Percentiles rank a stretch among this genome's conserved stretches.
Evolutionary conservation across 1,140 invertebrate species (phyloP).

Genomic region (Orius laevigatus): DNA sequence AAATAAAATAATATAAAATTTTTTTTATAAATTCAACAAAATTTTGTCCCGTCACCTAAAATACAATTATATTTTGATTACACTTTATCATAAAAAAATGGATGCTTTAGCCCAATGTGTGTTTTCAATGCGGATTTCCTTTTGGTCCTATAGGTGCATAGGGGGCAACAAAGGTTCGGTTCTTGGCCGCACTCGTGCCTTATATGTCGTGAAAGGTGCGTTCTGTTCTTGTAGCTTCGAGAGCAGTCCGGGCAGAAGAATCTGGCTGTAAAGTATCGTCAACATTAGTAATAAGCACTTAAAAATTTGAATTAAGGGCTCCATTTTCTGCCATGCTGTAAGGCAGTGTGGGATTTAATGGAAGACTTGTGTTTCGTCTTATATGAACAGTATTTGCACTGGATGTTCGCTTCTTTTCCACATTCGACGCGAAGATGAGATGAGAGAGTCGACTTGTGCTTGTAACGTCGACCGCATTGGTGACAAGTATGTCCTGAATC

Average conservation of each 20-base stretch:
- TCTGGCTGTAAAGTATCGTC: constrained; percentile 1
- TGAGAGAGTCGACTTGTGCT: constrained; percentile 31
- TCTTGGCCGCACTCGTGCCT: constrained; percentile 27
- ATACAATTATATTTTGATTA: too few relatives aligned
- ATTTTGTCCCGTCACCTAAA: too few relatives aligned
- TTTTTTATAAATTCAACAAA: too few relatives aligned
- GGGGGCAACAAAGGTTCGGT: constrained; percentile 42
- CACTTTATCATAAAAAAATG: too few relatives aligned
- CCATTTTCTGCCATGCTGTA: constrained; percentile 4
- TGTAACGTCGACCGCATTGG: constrained; percentile 32
- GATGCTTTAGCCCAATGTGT: constrained; percentile 23
- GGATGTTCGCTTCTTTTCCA: constrained; percentile 34
- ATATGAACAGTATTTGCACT: constrained; percentile 33
- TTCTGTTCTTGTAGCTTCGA: neutral
- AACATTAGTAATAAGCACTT: too few relatives aligned
- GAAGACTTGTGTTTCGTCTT: constrained; percentile 33
- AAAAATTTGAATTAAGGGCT: too few relatives aligned
- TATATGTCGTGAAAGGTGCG: constrained; percentile 12
- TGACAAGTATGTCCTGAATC: constrained; percentile 16
- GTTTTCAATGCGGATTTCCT: constrained; percentile 29
- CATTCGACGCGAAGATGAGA: constrained; percentile 33
- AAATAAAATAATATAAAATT: too few relatives aligned
- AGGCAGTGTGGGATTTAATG: constrained; percentile 29
- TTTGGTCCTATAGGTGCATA: constrained; percentile 28
- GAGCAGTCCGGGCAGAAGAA: constrained; percentile 7